Evolutionary conservation across 2,888 invertebrate genomes (phyloP), one percentile per base, ranked within the genome.

Genomic region (Oscheius sp.): DNA sequence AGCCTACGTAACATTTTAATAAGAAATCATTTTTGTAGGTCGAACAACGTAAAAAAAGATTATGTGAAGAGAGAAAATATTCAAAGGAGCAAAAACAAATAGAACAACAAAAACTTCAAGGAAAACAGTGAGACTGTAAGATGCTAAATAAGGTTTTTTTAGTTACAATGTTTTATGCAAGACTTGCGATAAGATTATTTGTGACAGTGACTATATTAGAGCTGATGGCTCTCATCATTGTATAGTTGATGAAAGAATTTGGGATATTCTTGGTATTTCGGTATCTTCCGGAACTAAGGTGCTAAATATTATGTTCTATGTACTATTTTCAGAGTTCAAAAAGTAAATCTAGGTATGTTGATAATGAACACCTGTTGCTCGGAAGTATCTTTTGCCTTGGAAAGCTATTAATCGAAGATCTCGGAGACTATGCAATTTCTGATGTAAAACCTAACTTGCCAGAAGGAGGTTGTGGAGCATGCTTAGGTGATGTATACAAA

Each of bases 151-250:
- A 32, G 32, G 12, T 4, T 30, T 45, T 30, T 51, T 28, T 33
- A 64, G 64, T 20, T 50, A 26, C 28, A 24, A 64, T 14, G 36
- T 64, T 32, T 6, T 51, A 12, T 64, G 64, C 17, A n/a, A 26
- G 14, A 50, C 33, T 12, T 33, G 64, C 8, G 49, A 64, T 6
- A 32, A 50, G 36, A 24, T 50, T n/a, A 51, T 62, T n/a, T 62
- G 62, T 20, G 28, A 49, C 33, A 49, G 47, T 47, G 62, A 62
- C 36, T 30, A 22, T 12, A 47, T 62, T 30, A 30, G 62, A 9
- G 20, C 12, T 6, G 62, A 47, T 28, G 62, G 47, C 30, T 44
- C 44, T 2, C 47, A 62, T 17, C 30, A 62, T 17, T 44, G 44
- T 9, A 24, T 47, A 5, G 47, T 62, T 2, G 24, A 47, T 24